These are phyloP conservation scores for Pollimyrus isidori DNA, from an alignment of 2,113 vertebrate genomes.

Conservation along the genomic window DNA sequence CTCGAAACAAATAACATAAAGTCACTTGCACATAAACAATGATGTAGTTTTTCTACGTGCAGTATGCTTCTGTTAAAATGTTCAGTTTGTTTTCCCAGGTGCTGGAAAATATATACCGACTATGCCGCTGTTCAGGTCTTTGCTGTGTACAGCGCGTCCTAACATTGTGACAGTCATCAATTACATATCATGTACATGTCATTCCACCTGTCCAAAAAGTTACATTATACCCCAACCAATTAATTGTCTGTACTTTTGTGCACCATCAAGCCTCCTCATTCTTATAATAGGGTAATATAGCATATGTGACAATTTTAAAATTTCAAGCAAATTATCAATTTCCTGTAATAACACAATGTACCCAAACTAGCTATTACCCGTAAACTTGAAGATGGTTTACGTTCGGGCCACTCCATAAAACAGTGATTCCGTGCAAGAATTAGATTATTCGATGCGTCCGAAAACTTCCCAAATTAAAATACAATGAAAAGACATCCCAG, in stretches of 20 bases:
- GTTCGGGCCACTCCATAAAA: neutral
- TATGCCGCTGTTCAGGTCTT: neutral
- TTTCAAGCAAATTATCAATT: neutral
- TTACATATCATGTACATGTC: neutral
- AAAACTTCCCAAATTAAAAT: neutral
- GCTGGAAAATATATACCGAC: neutral
- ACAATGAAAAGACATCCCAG: neutral
- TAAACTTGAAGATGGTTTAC: neutral
- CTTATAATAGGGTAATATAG: neutral
- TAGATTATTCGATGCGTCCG: neutral
- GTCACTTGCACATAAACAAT: neutral
- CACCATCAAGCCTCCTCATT: neutral
- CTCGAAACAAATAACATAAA: neutral
- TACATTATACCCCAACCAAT: neutral
- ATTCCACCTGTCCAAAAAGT: neutral
- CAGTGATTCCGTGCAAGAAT: neutral
- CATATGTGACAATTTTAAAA: neutral
- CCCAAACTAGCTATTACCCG: neutral
- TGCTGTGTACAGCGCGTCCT: neutral
- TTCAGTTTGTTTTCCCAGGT: neutral
- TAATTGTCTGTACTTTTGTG: neutral
- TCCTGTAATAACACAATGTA: neutral
- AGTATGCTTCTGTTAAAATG: neutral
- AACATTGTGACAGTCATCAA: neutral
- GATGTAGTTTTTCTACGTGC: neutral